Evolutionary conservation across 2,113 vertebrate genomes (phyloP), one percentile per base, ranked within the genome.

Genomic region (Lampris incognitus): DNA sequence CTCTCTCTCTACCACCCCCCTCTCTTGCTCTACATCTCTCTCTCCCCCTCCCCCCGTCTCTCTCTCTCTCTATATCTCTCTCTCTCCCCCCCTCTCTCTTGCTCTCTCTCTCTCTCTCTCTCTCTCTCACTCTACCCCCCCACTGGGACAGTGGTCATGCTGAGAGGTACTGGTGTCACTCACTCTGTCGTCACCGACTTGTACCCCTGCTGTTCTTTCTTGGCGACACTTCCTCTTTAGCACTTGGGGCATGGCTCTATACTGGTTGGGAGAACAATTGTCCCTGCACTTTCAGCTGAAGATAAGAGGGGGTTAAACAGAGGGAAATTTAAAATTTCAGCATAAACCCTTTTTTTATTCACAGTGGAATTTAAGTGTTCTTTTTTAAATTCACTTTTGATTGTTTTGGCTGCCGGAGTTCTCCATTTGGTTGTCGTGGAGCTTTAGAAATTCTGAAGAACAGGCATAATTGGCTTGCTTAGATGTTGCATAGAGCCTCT

Each of bases 391-490:
- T 75, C 37, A 68, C 60, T 41, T 1, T 11, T 41, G 63, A 51
- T 72, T 57, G 60, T 74, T 64, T 52, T 9, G 42, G 10, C 57
- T 76, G 1, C 3, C 8, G 36, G 57, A 76, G 72, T 82, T 78
- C 55, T 55, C 56, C 40, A 0, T 69, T 65, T 1, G 9, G 37
- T 68, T 84, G 79, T 74, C 81, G 46, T 50, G 84, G 64, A 3
- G 0, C 41, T 69, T 69, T 62, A 0, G 24, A 83, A 60, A 69
- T 80, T 67, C 75, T 72, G 36, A 76, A 71, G 65, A 82, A 68
- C 86, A 89, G 78, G 89, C 84, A 79, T 78, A 79, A 74, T 87
- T 67, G 49, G 80, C 78, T n/a, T 39, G 10, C 51, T 6, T 39
- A 0, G 61, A 73, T 55, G 65, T 37, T 39, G 52, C 63, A 13